Percentiles rank a stretch among this genome's conserved stretches.
These are phyloP conservation scores for Gopherus evgoodei DNA, from an alignment of 2,113 vertebrate genomes.

Conservation along the genomic window DNA sequence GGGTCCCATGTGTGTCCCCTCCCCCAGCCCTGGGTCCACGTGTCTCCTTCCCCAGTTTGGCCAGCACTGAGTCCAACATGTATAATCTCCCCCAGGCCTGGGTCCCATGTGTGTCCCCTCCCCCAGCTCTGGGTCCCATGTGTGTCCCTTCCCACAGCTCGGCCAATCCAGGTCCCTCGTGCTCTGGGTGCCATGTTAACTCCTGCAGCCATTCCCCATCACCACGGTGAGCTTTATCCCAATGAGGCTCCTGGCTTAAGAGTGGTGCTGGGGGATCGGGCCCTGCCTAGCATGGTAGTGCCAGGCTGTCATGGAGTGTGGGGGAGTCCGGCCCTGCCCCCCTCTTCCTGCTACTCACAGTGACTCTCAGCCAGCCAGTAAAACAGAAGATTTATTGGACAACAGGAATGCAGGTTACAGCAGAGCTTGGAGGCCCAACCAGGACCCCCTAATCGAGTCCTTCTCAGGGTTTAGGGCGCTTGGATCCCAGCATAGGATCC, in stretches of 20 bases:
- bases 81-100: not conserved
- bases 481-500: too few relatives aligned
- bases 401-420: too few relatives aligned
- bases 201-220: not conserved
- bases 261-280: not conserved
- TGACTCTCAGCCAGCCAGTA: too few relatives aligned
- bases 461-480: too few relatives aligned
- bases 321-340: too few relatives aligned
- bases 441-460: too few relatives aligned
- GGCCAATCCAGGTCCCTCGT: not conserved
- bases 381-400: too few relatives aligned
- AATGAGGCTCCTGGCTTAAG: not conserved
- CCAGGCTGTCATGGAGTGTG: too few relatives aligned
- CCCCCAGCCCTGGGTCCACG: conserved; percentile 57
- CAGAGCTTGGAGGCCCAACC: too few relatives aligned
- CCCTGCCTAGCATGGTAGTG: not conserved
- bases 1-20: conserved; percentile 4
- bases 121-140: conserved; percentile 3
- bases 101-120: conserved; percentile 50
- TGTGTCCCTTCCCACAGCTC: conserved; percentile 53
- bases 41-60: not conserved
- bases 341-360: too few relatives aligned
- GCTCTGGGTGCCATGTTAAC: not conserved
- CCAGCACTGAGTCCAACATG: too few relatives aligned
- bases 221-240: not conserved